These are phyloP conservation scores for Acanthosoma haemorrhoidale DNA, from an alignment of 2,888 invertebrate species.

Conservation along the genomic window DNA sequence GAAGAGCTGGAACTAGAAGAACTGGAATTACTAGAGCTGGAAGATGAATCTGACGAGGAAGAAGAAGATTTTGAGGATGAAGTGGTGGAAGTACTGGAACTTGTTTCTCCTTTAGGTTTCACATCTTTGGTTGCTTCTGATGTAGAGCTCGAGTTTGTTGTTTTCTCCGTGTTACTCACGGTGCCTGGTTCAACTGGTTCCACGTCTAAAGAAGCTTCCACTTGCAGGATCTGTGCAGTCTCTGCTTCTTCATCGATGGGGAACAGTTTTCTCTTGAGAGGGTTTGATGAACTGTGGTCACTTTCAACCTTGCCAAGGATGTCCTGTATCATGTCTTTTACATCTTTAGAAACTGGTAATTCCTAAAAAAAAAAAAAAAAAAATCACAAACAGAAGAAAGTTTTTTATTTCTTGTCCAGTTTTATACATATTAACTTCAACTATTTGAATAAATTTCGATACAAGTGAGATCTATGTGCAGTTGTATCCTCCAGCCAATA, in stretches of 20 bases:
- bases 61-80: constrained; percentile 4
- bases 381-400: background rate
- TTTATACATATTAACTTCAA: too few relatives aligned
- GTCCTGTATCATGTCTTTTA: constrained; percentile 18
- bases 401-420: too few relatives aligned
- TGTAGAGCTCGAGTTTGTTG: background rate
- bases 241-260: constrained; percentile 16
- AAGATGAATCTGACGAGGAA: constrained; percentile 27
- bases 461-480: background rate
- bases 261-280: constrained; percentile 16
- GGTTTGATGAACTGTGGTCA: constrained; percentile 16
- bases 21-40: constrained; percentile 18
- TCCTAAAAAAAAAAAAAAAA: constrained; percentile 21
- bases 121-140: background rate
- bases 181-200: background rate
- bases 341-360: constrained; percentile 22
- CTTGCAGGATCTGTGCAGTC: background rate
- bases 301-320: constrained; percentile 23
- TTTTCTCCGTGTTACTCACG: background rate
- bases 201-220: background rate
- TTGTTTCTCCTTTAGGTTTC: constrained; percentile 8
- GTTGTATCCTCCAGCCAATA: background rate
- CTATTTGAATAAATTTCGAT: background rate
- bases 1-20: constrained; percentile 28
- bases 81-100: background rate